Base-by-base conservation (phyloP, 2,797 vertebrate species). In the Clarias pachynema region DNA sequence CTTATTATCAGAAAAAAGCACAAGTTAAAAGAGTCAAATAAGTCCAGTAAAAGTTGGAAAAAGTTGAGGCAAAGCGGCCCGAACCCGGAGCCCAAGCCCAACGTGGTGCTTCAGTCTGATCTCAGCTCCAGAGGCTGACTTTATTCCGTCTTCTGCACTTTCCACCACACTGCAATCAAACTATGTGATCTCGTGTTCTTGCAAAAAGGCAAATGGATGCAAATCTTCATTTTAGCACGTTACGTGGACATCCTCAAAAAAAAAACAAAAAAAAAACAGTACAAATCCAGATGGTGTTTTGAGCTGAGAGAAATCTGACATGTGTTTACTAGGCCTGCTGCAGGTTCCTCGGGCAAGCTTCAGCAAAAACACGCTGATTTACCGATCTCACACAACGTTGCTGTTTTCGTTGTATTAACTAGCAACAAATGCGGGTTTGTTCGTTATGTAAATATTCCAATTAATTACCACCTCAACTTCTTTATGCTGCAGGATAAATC, bases 171-270 rank as follows among this genome's bases (percentile, higher is more conserved):
- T 26, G 79, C 88, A 9, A 75, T 78, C 94, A 95, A 93, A 95
- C 93, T 83, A 91, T 87, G 90, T 91, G 92, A 92, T 93, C 92
- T 87, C 93, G 90, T 88, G 85, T 91, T 92, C 91, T 93, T 89
- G 90, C 37, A 40, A 91, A 93, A 92, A 91, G 91, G 31, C 68
- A 91, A 91, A 87, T 89, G 89, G 56, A 91, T 92, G 89, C 91
- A 87, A 87, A 91, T 94, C 93, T 94, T 95, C 91, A 88, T 89
- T 88, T 91, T 84, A 8, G 20, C 49, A 4, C n/a, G 91, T 90
- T 12, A 72, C 14, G 6, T 37, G 81, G 89, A 57, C 81, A 78
- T 91, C 31, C 16, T 80, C 29, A 49, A 12, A 14, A 66, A 49
- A 49, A 18, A 2, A 65, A n/a, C n/a, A n/a, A n/a, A 49, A 66